Conservation (phyloP, 2,888 invertebrate genomes). For the Auanema sp. region DNA sequence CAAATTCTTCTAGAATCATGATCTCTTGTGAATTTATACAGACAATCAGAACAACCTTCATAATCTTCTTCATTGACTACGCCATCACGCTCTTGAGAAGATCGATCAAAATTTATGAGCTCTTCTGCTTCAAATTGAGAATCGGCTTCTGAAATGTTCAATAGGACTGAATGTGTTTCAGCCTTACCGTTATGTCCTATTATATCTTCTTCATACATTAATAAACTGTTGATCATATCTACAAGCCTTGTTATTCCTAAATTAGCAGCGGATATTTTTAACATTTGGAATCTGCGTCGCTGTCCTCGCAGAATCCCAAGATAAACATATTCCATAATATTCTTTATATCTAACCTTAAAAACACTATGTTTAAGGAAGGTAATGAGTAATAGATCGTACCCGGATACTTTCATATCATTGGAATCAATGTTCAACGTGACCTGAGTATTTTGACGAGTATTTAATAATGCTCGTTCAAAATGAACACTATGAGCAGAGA, state of each 20-base stretch:
- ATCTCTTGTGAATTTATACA: background rate
- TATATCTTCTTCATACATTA: slow-evolving; percentile 6
- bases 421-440: slow-evolving; percentile 17
- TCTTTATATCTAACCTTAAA: slow-evolving; percentile 15
- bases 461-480: slow-evolving; percentile 24
- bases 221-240: slow-evolving; percentile 3
- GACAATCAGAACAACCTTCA: slow-evolving; percentile 6
- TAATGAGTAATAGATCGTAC: slow-evolving; percentile 8
- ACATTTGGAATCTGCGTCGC: slow-evolving; percentile 8
- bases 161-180: no score
- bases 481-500: slow-evolving; percentile 28
- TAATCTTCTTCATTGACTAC: slow-evolving; percentile 7
- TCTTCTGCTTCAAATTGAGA: no score
- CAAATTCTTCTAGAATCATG: background rate
- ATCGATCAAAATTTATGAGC: no score
- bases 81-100: background rate
- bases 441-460: slow-evolving; percentile 11
- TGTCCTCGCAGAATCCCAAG: slow-evolving; percentile 7
- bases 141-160: no score
- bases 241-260: slow-evolving; percentile 15
- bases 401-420: slow-evolving; percentile 11
- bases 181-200: no score
- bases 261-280: slow-evolving; percentile 8
- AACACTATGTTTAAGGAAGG: background rate
- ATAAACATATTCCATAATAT: slow-evolving; percentile 17